phyloP scores from a whole-genome alignment of 2,797 vertebrate genomes.

The Hyperoplus lanceolatus region DNA sequence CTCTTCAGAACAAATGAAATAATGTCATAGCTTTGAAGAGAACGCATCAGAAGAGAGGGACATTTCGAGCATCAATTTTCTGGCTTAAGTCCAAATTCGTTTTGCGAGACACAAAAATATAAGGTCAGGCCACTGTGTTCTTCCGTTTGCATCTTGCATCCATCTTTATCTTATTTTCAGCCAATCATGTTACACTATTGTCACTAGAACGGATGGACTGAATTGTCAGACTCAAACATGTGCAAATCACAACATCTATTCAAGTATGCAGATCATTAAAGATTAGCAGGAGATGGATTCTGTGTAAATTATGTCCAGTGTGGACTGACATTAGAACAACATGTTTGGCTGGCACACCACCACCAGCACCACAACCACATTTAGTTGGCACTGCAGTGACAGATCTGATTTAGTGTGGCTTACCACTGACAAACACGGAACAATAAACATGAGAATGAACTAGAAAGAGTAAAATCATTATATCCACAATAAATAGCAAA shows the following conservation, averaged over 20 bases:
- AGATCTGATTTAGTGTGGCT: slow-evolving; percentile 70
- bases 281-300: slow-evolving; percentile 28
- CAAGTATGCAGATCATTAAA: slow-evolving; percentile 3
- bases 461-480: slow-evolving; percentile 65
- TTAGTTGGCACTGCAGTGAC: slow-evolving; percentile 64
- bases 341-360: slow-evolving; percentile 65
- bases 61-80: slow-evolving; percentile 16
- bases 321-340: slow-evolving; percentile 54
- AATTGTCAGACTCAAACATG: slow-evolving; percentile 13
- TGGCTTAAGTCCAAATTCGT: slow-evolving; percentile 23
- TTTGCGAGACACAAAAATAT: not conserved
- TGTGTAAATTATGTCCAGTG: slow-evolving; percentile 49
- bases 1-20: slow-evolving; percentile 52
- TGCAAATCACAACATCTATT: slow-evolving; percentile 21
- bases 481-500: slow-evolving; percentile 52
- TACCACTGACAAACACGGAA: slow-evolving; percentile 71
- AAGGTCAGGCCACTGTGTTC: slow-evolving; percentile 28
- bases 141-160: not conserved
- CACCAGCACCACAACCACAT: slow-evolving; percentile 62
- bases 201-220: not conserved
- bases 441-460: slow-evolving; percentile 66
- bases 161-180: slow-evolving; percentile 38
- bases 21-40: slow-evolving; percentile 46
- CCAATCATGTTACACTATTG: slow-evolving; percentile 8
- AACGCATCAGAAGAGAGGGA: slow-evolving; percentile 33